Evolutionary conservation across 1,140 invertebrate genomes (phyloP).

Genomic region (Drosophila varians): DNA sequence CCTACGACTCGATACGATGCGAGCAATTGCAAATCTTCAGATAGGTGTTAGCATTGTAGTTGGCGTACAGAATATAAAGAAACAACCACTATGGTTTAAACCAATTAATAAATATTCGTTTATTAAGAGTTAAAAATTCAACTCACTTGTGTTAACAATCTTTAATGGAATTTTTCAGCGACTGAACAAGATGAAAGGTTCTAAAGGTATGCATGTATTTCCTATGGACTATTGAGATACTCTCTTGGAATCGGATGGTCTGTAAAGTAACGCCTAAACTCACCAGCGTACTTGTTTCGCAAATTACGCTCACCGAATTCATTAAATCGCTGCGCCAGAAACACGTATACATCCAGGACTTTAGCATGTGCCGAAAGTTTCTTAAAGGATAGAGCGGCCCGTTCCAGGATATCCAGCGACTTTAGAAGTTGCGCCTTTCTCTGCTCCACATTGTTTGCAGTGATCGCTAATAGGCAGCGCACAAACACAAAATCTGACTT

Average conservation of each 20-base stretch:
- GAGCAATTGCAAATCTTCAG: slow-evolving; percentile 45
- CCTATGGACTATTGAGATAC: slow-evolving; percentile 67
- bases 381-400: slow-evolving; percentile 88
- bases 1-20: slow-evolving; percentile 24
- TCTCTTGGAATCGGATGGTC: slow-evolving; percentile 85
- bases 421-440: slow-evolving; percentile 86
- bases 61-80: slow-evolving; percentile 49
- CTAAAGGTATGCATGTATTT: not conserved
- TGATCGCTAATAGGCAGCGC: slow-evolving; percentile 88
- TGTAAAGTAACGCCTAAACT: slow-evolving; percentile 88
- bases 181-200: not conserved
- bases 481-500: slow-evolving; percentile 85
- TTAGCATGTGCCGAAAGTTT: slow-evolving; percentile 89
- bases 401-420: slow-evolving; percentile 87
- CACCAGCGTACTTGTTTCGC: slow-evolving; percentile 89
- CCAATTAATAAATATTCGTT: slow-evolving; percentile 72
- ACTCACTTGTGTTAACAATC: not conserved
- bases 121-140: slow-evolving; percentile 63
- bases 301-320: slow-evolving; percentile 87
- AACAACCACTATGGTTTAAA: slow-evolving; percentile 64
- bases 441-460: slow-evolving; percentile 79
- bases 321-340: slow-evolving; percentile 88
- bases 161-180: not conserved
- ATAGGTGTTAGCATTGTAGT: slow-evolving; percentile 66
- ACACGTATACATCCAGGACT: slow-evolving; percentile 87